Evolutionary conservation across 2,888 invertebrate genomes (phyloP).

Genomic region (Andrena flavipes): DNA sequence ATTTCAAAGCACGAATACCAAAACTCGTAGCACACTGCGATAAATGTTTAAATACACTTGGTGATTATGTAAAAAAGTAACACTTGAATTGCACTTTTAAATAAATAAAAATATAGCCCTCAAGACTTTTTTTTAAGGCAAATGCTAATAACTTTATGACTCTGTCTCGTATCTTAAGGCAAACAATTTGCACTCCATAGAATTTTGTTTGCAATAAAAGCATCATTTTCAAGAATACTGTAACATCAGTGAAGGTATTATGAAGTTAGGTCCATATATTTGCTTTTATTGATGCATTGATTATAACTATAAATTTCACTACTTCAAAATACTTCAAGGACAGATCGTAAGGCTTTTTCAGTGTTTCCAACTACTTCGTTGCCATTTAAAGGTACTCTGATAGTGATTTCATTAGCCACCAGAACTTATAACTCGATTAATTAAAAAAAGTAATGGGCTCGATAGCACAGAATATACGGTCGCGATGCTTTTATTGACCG

Average conservation of each 20-base stretch:
- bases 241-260: not conserved
- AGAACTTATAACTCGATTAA: slow-evolving; percentile 13
- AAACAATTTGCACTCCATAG: not conserved
- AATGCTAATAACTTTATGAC: too few species aligned
- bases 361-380: not conserved
- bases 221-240: not conserved
- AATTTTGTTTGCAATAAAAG: not conserved
- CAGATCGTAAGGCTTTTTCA: not conserved
- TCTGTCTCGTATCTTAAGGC: not conserved
- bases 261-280: not conserved
- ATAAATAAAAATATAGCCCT: too few species aligned
- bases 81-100: too few species aligned
- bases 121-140: too few species aligned
- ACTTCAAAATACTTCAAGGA: not conserved
- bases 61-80: too few species aligned
- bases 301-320: not conserved
- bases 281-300: not conserved
- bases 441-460: not conserved
- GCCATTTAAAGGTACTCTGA: not conserved
- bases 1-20: too few species aligned
- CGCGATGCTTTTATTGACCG: slow-evolving; percentile 1
- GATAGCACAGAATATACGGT: not conserved
- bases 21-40: too few species aligned
- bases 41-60: too few species aligned
- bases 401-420: slow-evolving; percentile 7